Evolutionary conservation across 2,797 vertebrate genomes (phyloP), one percentile per base, ranked within the genome.

Genomic region (Spinus pinus): DNA sequence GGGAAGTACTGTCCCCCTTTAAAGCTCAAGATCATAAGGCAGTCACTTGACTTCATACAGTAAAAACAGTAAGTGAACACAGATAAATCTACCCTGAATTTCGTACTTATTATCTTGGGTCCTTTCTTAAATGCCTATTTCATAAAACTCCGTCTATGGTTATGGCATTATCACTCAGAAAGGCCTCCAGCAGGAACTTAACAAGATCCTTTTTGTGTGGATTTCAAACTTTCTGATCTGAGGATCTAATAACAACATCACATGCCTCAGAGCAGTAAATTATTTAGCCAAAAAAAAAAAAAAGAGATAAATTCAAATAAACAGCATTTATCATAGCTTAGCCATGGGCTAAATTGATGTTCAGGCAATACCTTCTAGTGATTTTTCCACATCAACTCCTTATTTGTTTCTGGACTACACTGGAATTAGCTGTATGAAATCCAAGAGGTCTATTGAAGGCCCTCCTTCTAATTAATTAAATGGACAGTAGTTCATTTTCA

Each of bases 151-250:
- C 51, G 41, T 92, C 53, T 66, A 20, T 35, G n/a, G 58, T 24
- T 58, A 54, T 28, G 22, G 67, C 12, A 42, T 28, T 62, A 44
- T 50, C 39, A 53, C 41, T 31, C 46, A 71, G 28, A 87, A 80
- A n/a, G 44, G 86, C 60, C 79, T 71, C 62, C 56, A 73, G 78
- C 64, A 62, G 28, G 24, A 86, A 84, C 16, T 46, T 67, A 86
- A 74, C n/a, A 88, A 1, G 1, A 58, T 9, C 12, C 56, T 46
- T 49, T 74, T 60, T 86, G 35, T 79, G 51, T 14, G 14, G 35
- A 61, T 27, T 91, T 84, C 31, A 57, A 67, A 50, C 31, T 35
- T 58, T 15, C 30, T 46, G 18, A 89, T 61, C 42, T 60, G 60
- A 73, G 31, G 23, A 88, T 67, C 44, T 60, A 86, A 41, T 47